phyloP scores from a whole-genome alignment of 2,797 vertebrate genomes.

The Phrynocephalus guinanensis region DNA sequence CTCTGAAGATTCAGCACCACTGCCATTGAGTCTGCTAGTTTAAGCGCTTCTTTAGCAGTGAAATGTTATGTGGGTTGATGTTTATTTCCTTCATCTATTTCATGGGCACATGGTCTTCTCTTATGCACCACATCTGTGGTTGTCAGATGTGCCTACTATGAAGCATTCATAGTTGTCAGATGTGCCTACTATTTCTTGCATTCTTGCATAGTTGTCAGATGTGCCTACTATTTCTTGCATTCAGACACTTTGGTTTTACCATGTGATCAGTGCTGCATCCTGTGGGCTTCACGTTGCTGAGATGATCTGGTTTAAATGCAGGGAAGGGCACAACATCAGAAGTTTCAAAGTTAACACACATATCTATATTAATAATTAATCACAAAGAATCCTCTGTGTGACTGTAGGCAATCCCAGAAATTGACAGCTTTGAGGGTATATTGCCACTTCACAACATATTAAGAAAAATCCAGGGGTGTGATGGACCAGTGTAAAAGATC shows the following conservation, averaged over 20 bases:
- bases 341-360: not conserved
- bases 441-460: not conserved
- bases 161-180: not conserved
- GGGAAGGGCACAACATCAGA: not conserved
- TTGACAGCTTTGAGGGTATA: too few species aligned
- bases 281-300: not conserved
- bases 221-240: not conserved
- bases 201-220: not conserved
- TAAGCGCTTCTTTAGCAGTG: too few species aligned
- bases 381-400: not conserved
- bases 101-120: too few species aligned
- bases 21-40: too few species aligned
- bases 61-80: not conserved
- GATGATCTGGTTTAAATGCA: not conserved
- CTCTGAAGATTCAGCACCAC: too few species aligned
- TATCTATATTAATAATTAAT: not conserved
- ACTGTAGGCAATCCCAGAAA: too few species aligned
- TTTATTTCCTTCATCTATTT: too few species aligned
- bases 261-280: not conserved
- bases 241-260: not conserved
- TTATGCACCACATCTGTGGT: not conserved
- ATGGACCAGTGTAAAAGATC: not conserved
- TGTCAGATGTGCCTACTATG: not conserved
- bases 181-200: not conserved
- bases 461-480: not conserved